Evolutionary conservation across 2,797 vertebrate species (phyloP).

Genomic region (Melanotaenia maccullochi): DNA sequence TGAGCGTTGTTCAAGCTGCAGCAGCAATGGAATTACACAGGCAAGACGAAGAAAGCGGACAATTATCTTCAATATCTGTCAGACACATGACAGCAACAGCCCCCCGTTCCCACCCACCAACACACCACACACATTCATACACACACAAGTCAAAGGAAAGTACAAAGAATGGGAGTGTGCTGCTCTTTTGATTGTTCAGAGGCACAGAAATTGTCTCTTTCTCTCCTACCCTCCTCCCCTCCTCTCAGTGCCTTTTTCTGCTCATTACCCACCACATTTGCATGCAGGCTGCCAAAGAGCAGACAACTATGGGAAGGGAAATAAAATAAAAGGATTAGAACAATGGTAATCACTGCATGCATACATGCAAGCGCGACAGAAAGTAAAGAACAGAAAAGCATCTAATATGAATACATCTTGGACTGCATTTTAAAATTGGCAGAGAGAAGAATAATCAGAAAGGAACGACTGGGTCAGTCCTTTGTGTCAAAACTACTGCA

Average conservation of each 20-base stretch:
- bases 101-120: conserved; percentile 46
- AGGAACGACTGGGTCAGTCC: conserved; percentile 51
- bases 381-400: conserved; percentile 46
- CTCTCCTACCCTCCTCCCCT: conserved; percentile 37
- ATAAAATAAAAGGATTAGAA: conserved; percentile 84
- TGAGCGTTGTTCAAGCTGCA: conserved; percentile 79
- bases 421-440: conserved; percentile 39
- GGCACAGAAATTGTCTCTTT: conserved; percentile 75
- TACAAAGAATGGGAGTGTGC: conserved; percentile 82
- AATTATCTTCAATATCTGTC: conserved; percentile 90
- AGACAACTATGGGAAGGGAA: conserved; percentile 75
- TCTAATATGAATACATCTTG: conserved; percentile 44
- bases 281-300: conserved; percentile 82
- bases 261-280: conserved; percentile 85
- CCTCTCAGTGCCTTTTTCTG: conserved; percentile 75
- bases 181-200: conserved; percentile 84
- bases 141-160: conserved; percentile 70
- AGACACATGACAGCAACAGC: conserved; percentile 83
- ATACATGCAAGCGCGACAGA: conserved; percentile 51
- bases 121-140: conserved; percentile 52
- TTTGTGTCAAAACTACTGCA: conserved; percentile 50
- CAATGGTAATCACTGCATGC: conserved; percentile 77
- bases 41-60: conserved; percentile 84
- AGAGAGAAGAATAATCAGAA: conserved; percentile 16
- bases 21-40: conserved; percentile 81